phyloP scores from a whole-genome alignment of 2,113 vertebrate species.

The Neolamprologus cancellatus region DNA sequence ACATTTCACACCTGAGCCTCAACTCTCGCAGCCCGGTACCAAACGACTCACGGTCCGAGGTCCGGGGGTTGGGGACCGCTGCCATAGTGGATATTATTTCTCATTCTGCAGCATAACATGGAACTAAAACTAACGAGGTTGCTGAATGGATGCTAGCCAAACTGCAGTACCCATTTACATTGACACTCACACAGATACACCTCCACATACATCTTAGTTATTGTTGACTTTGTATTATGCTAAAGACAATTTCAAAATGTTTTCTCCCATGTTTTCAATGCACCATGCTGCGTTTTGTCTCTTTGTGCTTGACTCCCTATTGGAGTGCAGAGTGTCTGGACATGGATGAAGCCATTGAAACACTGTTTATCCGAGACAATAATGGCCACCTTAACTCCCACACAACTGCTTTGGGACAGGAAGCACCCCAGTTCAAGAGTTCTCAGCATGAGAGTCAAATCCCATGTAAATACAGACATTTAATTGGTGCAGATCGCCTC shows the following conservation, averaged over 20 bases:
- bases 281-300: not conserved
- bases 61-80: no score
- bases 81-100: constrained; percentile 76
- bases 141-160: constrained; percentile 64
- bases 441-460: constrained; percentile 52
- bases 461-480: not conserved
- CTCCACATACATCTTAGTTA: not conserved
- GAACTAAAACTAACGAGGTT: constrained; percentile 75
- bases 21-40: fast-evolving
- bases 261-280: not conserved
- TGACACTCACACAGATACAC: not conserved
- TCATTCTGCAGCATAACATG: constrained; percentile 55
- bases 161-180: constrained; percentile 41
- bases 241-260: not conserved
- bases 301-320: not conserved
- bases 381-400: constrained; percentile 74
- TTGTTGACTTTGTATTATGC: not conserved
- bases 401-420: constrained; percentile 76
- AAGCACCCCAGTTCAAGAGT: constrained; percentile 78
- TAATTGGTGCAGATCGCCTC: not conserved
- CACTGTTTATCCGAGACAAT: constrained; percentile 68
- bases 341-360: constrained; percentile 72
- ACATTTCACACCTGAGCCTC: no score
- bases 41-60: no score
- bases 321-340: constrained; percentile 66